phyloP scores from a whole-genome alignment of 2,888 invertebrate species.

The Cyrtodaria siliqua region DNA sequence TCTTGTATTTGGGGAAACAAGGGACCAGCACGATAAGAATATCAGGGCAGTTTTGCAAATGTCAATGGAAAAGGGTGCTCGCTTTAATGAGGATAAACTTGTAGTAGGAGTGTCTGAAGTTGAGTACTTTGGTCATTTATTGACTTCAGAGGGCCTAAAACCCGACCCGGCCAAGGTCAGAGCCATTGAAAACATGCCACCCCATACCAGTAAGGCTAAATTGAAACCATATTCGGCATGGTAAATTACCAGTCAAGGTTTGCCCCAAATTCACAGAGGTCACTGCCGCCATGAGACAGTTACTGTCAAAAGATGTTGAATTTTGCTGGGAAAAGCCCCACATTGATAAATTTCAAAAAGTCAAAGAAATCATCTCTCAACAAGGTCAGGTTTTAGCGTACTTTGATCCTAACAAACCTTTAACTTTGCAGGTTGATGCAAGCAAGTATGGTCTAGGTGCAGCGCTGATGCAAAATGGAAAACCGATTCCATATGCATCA shows the following conservation, averaged over 20 bases:
- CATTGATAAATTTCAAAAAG: conserved; percentile 39
- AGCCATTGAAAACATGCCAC: conserved; percentile 42
- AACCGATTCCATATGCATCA: conserved; percentile 39
- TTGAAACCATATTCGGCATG: conserved; percentile 51
- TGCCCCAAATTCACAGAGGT: conserved; percentile 40
- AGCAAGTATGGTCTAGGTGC: conserved; percentile 23
- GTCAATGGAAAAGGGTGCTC: conserved; percentile 18
- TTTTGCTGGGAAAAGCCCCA: conserved; percentile 51
- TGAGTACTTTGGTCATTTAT: conserved; percentile 21
- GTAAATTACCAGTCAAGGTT: conserved; percentile 41
- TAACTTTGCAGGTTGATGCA: conserved; percentile 26
- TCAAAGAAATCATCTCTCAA: conserved; percentile 30
- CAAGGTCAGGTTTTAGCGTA: conserved; percentile 38
- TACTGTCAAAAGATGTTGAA: conserved; percentile 41
- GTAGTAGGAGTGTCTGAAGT: conserved; percentile 22
- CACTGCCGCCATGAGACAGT: conserved; percentile 31
- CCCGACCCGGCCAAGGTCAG: conserved; percentile 23
- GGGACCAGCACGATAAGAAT: conserved; percentile 28
- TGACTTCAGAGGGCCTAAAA: conserved; percentile 14
- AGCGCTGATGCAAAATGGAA: conserved; percentile 33
- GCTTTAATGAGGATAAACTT: conserved; percentile 34
- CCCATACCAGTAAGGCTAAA: conserved; percentile 25
- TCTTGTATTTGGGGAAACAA: conserved; percentile 20
- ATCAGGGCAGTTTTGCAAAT: conserved; percentile 9
- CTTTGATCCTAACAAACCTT: no score